phyloP scores from a whole-genome alignment of 1,140 invertebrate genomes.

The Scaptomyza hsui region DNA sequence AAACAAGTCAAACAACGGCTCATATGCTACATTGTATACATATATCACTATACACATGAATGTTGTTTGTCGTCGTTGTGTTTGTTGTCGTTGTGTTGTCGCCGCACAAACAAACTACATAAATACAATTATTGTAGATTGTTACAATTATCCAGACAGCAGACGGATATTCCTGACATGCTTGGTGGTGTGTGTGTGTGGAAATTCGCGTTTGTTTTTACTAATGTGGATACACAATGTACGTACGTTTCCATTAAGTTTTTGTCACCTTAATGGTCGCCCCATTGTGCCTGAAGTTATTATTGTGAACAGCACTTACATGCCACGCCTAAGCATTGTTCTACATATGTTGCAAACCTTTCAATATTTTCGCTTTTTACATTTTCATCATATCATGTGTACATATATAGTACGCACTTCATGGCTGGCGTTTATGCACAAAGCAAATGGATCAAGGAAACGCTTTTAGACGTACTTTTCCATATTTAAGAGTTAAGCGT shows the following conservation, averaged over 20 bases:
- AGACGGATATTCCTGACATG: slow-evolving; percentile 1
- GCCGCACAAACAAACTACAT: slow-evolving; percentile 66
- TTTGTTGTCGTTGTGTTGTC: slow-evolving; percentile 53
- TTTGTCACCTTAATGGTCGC: slow-evolving; percentile 6
- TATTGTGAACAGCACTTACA: slow-evolving; percentile 3
- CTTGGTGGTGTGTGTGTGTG: background rate
- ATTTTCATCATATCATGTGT: slow-evolving; percentile 3
- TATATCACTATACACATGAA: background rate
- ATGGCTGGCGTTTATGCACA: background rate
- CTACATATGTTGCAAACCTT: slow-evolving; percentile 4
- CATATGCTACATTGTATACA: background rate
- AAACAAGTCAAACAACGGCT: slow-evolving; percentile 41
- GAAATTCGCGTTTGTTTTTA: background rate
- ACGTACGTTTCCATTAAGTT: background rate
- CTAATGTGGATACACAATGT: background rate
- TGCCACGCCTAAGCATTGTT: slow-evolving; percentile 5
- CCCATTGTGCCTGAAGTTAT: background rate
- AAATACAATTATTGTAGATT: slow-evolving; percentile 66
- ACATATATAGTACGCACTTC: background rate
- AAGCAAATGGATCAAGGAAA: slow-evolving; percentile 45
- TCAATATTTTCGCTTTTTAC: background rate
- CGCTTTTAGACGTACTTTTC: slow-evolving; percentile 39
- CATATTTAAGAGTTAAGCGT: background rate
- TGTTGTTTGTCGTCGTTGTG: slow-evolving; percentile 26
- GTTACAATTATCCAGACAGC: slow-evolving; percentile 70